Evolutionary conservation across 1,140 invertebrate species (phyloP).

Genomic region (Drosophila pseudoananassae): DNA sequence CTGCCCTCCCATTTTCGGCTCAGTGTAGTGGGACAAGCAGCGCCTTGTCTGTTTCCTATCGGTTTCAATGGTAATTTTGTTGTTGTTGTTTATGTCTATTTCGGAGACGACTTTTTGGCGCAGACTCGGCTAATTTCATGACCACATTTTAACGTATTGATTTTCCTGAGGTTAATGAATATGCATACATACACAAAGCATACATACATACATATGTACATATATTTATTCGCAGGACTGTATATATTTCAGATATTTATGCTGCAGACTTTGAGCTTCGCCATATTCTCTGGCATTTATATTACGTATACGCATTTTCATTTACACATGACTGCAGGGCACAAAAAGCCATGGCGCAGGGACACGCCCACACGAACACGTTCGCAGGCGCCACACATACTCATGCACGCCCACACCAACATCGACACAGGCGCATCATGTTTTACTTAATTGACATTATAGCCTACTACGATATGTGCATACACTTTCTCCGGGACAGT

Average conservation of each 20-base stretch:
- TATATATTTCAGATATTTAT: background rate
- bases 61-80: constrained; percentile 1
- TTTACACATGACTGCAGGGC: constrained; percentile 7
- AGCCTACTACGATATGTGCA: constrained; percentile 80
- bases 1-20: background rate
- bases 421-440: constrained; percentile 10
- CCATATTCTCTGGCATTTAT: constrained; percentile 2
- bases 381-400: background rate
- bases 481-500: constrained; percentile 44
- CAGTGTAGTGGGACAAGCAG: background rate
- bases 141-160: constrained; percentile 6
- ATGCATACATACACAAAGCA: background rate
- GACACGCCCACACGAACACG: background rate
- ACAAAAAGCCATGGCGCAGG: constrained; percentile 6
- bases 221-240: background rate
- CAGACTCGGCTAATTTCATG: constrained; percentile 6
- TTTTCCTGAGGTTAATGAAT: constrained; percentile 1
- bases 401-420: constrained; percentile 3
- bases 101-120: constrained; percentile 4
- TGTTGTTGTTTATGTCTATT: constrained; percentile 1
- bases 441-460: constrained; percentile 77
- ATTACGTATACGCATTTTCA: background rate
- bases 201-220: background rate
- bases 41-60: background rate
- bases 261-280: background rate